Evolutionary conservation across 2,113 vertebrate genomes (phyloP), one percentile per base, ranked within the genome.

Genomic region (Nicator chloris): DNA sequence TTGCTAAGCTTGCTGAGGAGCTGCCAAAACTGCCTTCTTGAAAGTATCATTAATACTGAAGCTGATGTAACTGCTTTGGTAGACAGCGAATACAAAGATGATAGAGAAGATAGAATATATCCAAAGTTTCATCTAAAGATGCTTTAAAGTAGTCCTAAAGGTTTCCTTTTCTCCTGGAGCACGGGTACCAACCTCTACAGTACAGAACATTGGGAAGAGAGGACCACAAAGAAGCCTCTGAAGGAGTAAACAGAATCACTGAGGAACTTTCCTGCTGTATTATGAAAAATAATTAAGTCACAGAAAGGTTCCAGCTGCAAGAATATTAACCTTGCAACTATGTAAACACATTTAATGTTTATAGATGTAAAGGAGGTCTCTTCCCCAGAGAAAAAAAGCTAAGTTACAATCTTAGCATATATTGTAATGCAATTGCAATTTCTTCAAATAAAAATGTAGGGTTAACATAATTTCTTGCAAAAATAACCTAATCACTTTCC

Each of bases 21-120:
- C 56, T 84, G 85, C 68, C 88, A 95, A 86, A 94, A 92, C 64
- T 85, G 60, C 60, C 60, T 81, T 82, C 76, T 51, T 88, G 68
- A 94, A 96, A 70, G 54, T 37, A 60, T 56, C 44, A 30, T 71
- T 90, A 93, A 78, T 49, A 81, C 60, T 73, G 61, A 78, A 81
- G 53, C 31, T 61, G 65, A 86, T 35, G n/a, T 45, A 71, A 71
- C 76, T 66, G 81, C 64, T 94, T 88, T 2, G 2, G 76, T 31
- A 92, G 47, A 66, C 40, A 80, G 82, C 5, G 15, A 63, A 81
- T 45, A 78, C 7, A 86, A 57, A 94, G 16, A 57, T 64, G n/a
- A 86, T 15, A 70, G 23, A 70, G 60, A 93, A 82, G 30, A 15
- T 17, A 88, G 65, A 80, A 39, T 35, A 77, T 75, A 81, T 24